Percentiles rank a stretch among this genome's conserved stretches.
These are phyloP conservation scores for Ornithorhynchus anatinus DNA, from an alignment of 2,113 vertebrate genomes.

Conservation along the genomic window DNA sequence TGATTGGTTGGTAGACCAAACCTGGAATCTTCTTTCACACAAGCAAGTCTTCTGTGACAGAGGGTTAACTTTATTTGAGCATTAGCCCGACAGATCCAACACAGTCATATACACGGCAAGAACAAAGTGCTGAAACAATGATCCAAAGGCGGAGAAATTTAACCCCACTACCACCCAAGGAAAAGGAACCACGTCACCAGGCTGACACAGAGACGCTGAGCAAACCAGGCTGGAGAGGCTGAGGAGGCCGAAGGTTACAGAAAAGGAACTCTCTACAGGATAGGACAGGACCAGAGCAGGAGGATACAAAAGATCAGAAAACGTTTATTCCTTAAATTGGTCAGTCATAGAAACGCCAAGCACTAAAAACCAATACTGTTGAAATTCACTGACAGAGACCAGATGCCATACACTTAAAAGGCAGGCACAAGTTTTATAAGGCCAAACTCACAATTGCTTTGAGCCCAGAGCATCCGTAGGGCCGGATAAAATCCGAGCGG, in stretches of 20 bases:
- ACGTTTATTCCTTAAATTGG: slow-evolving; percentile 33
- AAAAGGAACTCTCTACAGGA: slow-evolving; percentile 63
- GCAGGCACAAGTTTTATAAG: neutral
- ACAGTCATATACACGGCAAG: slow-evolving; percentile 63
- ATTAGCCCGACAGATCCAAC: slow-evolving; percentile 59
- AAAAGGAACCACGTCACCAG: too few species aligned
- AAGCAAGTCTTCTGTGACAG: slow-evolving; percentile 20
- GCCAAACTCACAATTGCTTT: neutral
- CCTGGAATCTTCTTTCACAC: slow-evolving; percentile 16
- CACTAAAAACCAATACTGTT: slow-evolving; percentile 40
- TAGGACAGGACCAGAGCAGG: slow-evolving; percentile 49
- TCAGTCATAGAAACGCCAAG: slow-evolving; percentile 37
- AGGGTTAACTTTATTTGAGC: slow-evolving; percentile 64
- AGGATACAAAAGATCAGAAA: slow-evolving; percentile 67
- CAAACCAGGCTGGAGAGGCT: slow-evolving; percentile 33
- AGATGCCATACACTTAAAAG: slow-evolving; percentile 14
- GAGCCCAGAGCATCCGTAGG: neutral
- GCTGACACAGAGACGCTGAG: slow-evolving; percentile 28
- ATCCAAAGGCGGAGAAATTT: slow-evolving; percentile 51
- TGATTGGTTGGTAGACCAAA: too few species aligned
- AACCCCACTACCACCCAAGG: too few species aligned
- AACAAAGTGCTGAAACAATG: slow-evolving; percentile 62
- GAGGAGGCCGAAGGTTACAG: slow-evolving; percentile 30
- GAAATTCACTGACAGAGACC: slow-evolving; percentile 35
- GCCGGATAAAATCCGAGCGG: too few species aligned